Evolutionary conservation across 92 coral and sea anemone species (phyloP).

Genomic region (Bergia sp.): DNA sequence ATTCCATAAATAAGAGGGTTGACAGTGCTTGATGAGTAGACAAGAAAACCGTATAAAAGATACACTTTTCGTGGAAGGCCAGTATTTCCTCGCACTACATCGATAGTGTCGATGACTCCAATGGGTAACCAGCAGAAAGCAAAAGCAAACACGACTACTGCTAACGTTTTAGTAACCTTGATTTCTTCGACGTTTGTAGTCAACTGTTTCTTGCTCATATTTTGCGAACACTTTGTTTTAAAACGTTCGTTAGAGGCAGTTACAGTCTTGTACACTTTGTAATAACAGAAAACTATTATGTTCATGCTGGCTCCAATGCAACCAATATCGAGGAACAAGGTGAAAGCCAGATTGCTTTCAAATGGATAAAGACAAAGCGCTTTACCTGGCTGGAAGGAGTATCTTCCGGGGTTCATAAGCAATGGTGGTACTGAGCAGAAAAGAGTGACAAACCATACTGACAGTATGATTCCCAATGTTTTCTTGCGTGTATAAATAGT

Average conservation of each 20-base stretch:
- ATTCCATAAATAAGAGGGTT: conserved; percentile 74
- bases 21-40: conserved; percentile 55
- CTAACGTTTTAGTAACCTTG: conserved; percentile 67
- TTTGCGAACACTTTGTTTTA: not conserved
- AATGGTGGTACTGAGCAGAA: conserved; percentile 44
- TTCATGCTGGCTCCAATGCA: conserved; percentile 22
- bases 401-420: conserved; percentile 8
- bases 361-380: conserved; percentile 42
- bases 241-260: conserved; percentile 37
- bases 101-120: conserved; percentile 60
- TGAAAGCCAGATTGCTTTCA: conserved; percentile 40
- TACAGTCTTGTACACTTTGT: conserved; percentile 47
- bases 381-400: conserved; percentile 46
- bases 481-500: conserved; percentile 7
- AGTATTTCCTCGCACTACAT: conserved; percentile 50
- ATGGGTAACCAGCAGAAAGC: conserved; percentile 70
- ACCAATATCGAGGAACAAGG: conserved; percentile 21
- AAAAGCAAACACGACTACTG: conserved; percentile 64
- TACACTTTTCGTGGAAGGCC: conserved; percentile 55
- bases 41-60: conserved; percentile 55
- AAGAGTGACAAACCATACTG: conserved; percentile 18
- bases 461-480: conserved; percentile 16
- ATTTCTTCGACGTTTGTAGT: conserved; percentile 65
- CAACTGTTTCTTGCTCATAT: conserved; percentile 7
- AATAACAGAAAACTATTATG: conserved; percentile 36